Evolutionary conservation across 2,113 vertebrate genomes (phyloP), one percentile per base, ranked within the genome.

Genomic region (Tragulus kanchil): DNA sequence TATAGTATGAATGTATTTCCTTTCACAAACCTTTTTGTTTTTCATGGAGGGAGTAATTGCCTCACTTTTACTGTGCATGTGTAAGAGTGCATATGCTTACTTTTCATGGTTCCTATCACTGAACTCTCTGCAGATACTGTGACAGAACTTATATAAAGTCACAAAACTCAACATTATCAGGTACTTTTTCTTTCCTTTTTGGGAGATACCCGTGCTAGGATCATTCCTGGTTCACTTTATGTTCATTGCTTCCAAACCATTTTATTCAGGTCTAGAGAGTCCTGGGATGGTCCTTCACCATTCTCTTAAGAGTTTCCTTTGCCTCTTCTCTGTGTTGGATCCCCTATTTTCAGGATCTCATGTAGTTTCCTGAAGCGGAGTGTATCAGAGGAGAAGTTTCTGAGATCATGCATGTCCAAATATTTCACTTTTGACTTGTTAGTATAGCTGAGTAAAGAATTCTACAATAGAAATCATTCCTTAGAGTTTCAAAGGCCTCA

Each of bases 31-130:
- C 36, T 62, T 77, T 28, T 87, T 87, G 1, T 91, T 95, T 87
- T 91, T 31, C 78, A 14, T 67, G 26, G 56, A 36, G 31, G 69
- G 3, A 78, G 4, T 45, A 65, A 65, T 56, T 84, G 19, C n/a
- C 61, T 83, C 36, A 25, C 21, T 79, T 90, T 84, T 77, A 62
- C 8, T 85, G 28, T 83, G 31, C 10, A 5, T 67, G 28, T 82
- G 4, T 71, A 7, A 56, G 8, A 64, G 15, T 21, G 2, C 25
- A 45, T n/a, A 54, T 48, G 48, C 64, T 90, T 95, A 59, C 14
- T 96, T 89, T 88, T 91, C 71, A 91, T 88, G 75, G 23, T 64
- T n/a, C 69, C 31, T 82, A 1, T 93, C n/a, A 85, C n/a, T 77
- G 54, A 84, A 79, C 15, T 54, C 6, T 91, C 67, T 73, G 59